Evolutionary conservation across 2,888 invertebrate species (phyloP).

Genomic region (Dasysyrphus tricinctus): DNA sequence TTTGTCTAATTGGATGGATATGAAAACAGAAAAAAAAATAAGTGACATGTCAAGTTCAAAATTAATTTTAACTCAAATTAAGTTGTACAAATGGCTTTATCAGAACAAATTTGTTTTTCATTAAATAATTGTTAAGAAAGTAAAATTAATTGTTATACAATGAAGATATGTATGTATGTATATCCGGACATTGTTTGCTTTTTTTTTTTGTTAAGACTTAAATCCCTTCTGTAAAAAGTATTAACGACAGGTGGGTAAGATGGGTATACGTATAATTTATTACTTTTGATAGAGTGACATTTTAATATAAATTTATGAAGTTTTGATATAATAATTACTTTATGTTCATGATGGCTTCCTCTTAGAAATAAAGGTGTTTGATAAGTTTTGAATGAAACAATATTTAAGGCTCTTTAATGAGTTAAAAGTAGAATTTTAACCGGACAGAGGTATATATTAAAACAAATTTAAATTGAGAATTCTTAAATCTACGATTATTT

Average conservation of each 20-base stretch:
- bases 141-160: neutral
- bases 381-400: too few relatives aligned
- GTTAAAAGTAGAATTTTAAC: too few relatives aligned
- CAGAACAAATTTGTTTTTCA: constrained; percentile 17
- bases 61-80: constrained; percentile 3
- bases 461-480: too few relatives aligned
- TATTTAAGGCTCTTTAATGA: too few relatives aligned
- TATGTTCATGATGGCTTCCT: neutral
- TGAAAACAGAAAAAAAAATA: neutral
- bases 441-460: too few relatives aligned
- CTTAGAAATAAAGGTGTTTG: neutral
- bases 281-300: neutral
- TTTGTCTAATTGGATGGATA: constrained; percentile 1
- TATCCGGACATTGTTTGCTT: constrained; percentile 17
- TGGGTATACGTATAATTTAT: constrained; percentile 1
- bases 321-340: constrained; percentile 1
- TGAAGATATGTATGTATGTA: too few relatives aligned
- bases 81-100: neutral
- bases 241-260: neutral
- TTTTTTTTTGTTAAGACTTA: neutral
- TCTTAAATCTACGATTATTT: too few relatives aligned
- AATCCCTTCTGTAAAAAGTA: neutral
- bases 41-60: constrained; percentile 8
- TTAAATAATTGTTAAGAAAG: neutral
- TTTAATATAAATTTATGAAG: constrained; percentile 9